Conservation (phyloP, 2,888 invertebrate species). For the Drosophila acutilabella region DNA sequence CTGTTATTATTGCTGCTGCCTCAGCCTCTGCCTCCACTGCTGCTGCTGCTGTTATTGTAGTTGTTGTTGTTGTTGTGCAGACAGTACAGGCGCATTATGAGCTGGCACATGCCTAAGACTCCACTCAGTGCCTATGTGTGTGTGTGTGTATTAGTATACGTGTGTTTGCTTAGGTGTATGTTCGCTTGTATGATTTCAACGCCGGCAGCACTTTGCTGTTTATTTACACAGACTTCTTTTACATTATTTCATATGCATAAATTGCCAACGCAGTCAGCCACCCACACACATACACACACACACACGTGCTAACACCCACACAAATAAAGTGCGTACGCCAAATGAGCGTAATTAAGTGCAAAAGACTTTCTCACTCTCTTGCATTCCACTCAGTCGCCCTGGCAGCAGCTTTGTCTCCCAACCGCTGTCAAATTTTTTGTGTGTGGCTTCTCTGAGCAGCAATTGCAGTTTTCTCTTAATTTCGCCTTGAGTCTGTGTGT, state of each 20-base stretch:
- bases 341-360: slow-evolving; percentile 67
- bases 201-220: slow-evolving; percentile 79
- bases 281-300: slow-evolving; percentile 32
- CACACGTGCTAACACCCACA: slow-evolving; percentile 18
- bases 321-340: slow-evolving; percentile 57
- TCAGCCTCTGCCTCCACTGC: slow-evolving; percentile 31
- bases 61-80: slow-evolving; percentile 39
- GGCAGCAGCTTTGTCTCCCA: neutral
- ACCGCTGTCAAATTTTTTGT: slow-evolving; percentile 22
- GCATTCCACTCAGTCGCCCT: slow-evolving; percentile 3
- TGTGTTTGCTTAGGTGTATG: slow-evolving; percentile 73
- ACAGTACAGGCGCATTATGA: slow-evolving; percentile 61
- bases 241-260: slow-evolving; percentile 74
- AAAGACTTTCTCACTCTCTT: slow-evolving; percentile 28
- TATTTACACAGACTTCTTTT: slow-evolving; percentile 76
- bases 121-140: slow-evolving; percentile 1
- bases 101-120: slow-evolving; percentile 28
- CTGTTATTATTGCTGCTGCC: slow-evolving; percentile 71
- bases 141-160: neutral
- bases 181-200: slow-evolving; percentile 72
- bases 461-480: slow-evolving; percentile 14
- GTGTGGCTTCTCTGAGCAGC: slow-evolving; percentile 22
- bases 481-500: slow-evolving; percentile 30
- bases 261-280: slow-evolving; percentile 59
- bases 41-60: slow-evolving; percentile 36